phyloP scores from a whole-genome alignment of 2,113 vertebrate genomes.

The Anarrhichthys ocellatus region DNA sequence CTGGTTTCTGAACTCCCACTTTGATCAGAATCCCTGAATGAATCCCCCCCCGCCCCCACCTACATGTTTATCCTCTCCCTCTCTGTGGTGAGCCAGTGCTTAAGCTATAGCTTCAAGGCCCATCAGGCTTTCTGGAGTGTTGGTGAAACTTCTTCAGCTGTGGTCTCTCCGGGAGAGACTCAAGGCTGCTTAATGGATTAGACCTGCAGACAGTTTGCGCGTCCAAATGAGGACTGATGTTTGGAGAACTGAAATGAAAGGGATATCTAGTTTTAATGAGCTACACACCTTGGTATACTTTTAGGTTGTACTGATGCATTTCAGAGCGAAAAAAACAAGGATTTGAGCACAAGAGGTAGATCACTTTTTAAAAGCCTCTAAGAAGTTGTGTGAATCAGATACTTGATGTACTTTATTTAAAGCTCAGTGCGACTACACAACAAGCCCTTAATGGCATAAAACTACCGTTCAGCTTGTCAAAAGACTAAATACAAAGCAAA shows the following conservation, averaged over 20 bases:
- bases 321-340: not conserved
- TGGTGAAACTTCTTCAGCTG: constrained; percentile 21
- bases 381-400: not conserved
- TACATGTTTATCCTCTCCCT: constrained; percentile 24
- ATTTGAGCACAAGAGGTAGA: not conserved
- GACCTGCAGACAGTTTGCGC: not conserved
- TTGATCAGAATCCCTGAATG: constrained; percentile 38
- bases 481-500: not conserved
- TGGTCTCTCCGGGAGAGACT: constrained; percentile 14
- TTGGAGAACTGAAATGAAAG: constrained; percentile 12
- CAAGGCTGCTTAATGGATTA: constrained; percentile 28
- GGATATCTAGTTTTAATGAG: constrained; percentile 8
- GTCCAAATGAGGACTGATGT: constrained; percentile 2
- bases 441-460: not conserved
- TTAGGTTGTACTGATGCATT: not conserved
- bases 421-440: not conserved
- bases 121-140: constrained; percentile 14
- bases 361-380: not conserved
- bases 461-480: not conserved
- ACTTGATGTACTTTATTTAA: not conserved
- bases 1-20: constrained; percentile 35
- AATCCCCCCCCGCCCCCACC: constrained; percentile 8
- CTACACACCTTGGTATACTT: not conserved
- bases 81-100: not conserved
- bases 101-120: constrained; percentile 37